Percentiles rank a stretch among this genome's conserved stretches.
phyloP scores from a whole-genome alignment of 2,797 vertebrate genomes.

The Neolamprologus multifasciatus region DNA sequence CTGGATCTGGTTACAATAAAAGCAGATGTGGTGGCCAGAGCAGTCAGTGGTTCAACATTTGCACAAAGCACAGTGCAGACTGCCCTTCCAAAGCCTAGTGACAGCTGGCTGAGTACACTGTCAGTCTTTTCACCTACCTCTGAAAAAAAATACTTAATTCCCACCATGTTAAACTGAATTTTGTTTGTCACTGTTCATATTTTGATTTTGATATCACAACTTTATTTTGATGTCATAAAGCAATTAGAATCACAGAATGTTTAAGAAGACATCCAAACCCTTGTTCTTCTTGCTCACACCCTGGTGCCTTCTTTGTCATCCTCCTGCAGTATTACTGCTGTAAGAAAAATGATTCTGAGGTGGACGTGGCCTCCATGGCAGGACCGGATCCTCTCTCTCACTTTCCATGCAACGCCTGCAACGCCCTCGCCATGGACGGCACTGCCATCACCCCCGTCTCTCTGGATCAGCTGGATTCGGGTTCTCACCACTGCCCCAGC shows the following conservation, averaged over 20 bases:
- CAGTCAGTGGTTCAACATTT: neutral
- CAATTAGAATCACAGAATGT: neutral
- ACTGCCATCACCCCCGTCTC: constrained; percentile 66
- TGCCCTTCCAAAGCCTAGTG: neutral
- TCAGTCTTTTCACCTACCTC: neutral
- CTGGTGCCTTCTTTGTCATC: neutral
- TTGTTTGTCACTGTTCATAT: neutral
- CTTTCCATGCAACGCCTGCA: constrained; percentile 88
- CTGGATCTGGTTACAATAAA: neutral
- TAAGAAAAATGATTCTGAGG: constrained; percentile 84
- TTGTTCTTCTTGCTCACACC: neutral
- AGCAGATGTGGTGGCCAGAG: neutral
- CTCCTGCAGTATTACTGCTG: constrained; percentile 91
- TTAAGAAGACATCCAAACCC: neutral
- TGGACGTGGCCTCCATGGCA: constrained; percentile 71
- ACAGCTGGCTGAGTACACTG: neutral
- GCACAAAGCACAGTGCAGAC: neutral
- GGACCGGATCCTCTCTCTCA: constrained; percentile 69
- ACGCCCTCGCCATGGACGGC: constrained; percentile 79
- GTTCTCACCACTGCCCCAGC: constrained; percentile 72
- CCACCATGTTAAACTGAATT: neutral
- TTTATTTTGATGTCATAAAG: neutral
- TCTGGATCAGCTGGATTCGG: constrained; percentile 55
- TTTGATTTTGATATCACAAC: neutral
- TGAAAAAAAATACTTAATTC: neutral